Base-by-base conservation (phyloP, 2,113 vertebrate species). In the Hemiscyllium ocellatum region DNA sequence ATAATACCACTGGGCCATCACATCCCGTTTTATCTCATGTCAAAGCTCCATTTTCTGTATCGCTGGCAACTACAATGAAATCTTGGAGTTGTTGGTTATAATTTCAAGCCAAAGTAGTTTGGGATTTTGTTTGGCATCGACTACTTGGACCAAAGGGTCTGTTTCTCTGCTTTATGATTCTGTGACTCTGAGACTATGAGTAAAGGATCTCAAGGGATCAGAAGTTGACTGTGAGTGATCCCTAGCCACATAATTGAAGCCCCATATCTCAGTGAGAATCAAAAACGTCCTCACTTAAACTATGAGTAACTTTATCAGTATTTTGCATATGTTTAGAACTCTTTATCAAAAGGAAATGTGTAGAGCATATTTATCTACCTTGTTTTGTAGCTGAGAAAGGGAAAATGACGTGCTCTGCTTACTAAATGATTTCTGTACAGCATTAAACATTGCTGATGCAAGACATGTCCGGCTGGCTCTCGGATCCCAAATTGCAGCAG, bases 401-500 rank as follows among this genome's bases (percentile, higher is more conserved):
- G 17, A 52, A 52, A 24, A 90, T 3, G 6, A 94, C 20, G 66
- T 29, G 47, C 22, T 50, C 24, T 95, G 68, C 24, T 95, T 22
- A 95, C 70, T 0, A 0, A 95, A 1, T 12, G 95, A 61, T 96
- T 76, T 95, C 96, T 96, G 96, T 94, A 2, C 96, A 98, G 98
- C 96, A 96, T 20, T 98, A 87, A 96, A 97, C 26, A 87, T 97
- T 1, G 83, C 96, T 4, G 97, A 97, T 13, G 0, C 37, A 8
- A 96, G 95, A 0, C 97, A 99, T 0, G 0, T 96, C 4, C 96
- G 97, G 2, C 96, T 99, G 2, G 97, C 97, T 29, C 1, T 98
- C 0, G 98, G 98, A 29, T 98, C 98, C n/a, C 98, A 98, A 91
- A 96, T 99, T 20, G 98, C 98, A 0, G 97, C 97, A 0, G 98